Conservation (phyloP, 92 coral and sea anemone species). For the Phenganax stokvisi region DNA sequence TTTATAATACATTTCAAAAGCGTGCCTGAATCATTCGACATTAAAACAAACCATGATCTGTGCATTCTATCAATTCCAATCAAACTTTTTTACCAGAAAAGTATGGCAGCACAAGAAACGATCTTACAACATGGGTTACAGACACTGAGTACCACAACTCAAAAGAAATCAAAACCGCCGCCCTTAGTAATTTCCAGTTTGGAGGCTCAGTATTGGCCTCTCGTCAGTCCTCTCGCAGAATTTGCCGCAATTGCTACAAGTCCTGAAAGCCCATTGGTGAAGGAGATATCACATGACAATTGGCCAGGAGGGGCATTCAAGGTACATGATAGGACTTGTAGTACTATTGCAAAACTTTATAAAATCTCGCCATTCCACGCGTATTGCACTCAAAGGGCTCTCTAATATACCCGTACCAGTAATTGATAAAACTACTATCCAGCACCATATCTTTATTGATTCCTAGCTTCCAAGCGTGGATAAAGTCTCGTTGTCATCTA, state of each 20-base stretch:
- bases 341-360: background rate
- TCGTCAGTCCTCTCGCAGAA: conserved; percentile 66
- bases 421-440: background rate
- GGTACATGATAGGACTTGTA: conserved; percentile 51
- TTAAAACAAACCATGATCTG: too few species aligned
- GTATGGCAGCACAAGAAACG: background rate
- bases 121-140: background rate
- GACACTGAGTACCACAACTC: conserved; percentile 21
- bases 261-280: conserved; percentile 89
- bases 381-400: conserved; percentile 42
- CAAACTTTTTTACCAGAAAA: background rate
- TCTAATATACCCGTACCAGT: too few species aligned
- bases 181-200: conserved; percentile 53
- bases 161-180: conserved; percentile 58
- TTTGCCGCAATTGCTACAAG: conserved; percentile 91
- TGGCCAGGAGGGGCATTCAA: conserved; percentile 39
- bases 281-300: conserved; percentile 52
- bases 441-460: conserved; percentile 29
- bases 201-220: conserved; percentile 45
- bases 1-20: too few species aligned
- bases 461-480: conserved; percentile 40
- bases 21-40: too few species aligned
- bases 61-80: background rate
- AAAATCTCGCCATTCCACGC: conserved; percentile 39
- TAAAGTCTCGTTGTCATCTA: background rate